Conservation (phyloP, 2,888 invertebrate species). For the Protodeltote pygarga region DNA sequence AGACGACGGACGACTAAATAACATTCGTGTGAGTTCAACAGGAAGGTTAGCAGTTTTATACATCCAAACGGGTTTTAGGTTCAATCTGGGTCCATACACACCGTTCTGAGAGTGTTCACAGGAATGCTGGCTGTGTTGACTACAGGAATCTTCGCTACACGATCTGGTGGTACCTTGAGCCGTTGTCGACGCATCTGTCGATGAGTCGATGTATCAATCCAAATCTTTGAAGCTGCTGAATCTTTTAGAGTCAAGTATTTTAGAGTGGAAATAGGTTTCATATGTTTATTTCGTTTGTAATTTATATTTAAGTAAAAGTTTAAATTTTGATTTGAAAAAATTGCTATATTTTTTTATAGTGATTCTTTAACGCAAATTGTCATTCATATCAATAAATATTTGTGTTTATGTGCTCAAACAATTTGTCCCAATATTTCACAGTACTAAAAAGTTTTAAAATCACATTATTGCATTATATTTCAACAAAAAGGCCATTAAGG, state of each 20-base stretch:
- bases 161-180: slow-evolving; percentile 58
- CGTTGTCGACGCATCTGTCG: slow-evolving; percentile 69
- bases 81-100: slow-evolving; percentile 62
- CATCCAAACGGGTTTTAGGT: slow-evolving; percentile 32
- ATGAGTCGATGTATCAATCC: slow-evolving; percentile 51
- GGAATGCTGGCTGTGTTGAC: slow-evolving; percentile 73
- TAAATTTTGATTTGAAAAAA: no score
- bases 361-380: no score
- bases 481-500: slow-evolving; percentile 39
- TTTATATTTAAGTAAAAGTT: no score
- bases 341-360: no score
- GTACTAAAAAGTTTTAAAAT: slow-evolving; percentile 14
- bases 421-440: not conserved
- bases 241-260: slow-evolving; percentile 13
- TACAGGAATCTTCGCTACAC: slow-evolving; percentile 74
- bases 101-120: slow-evolving; percentile 75
- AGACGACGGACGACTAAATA: slow-evolving; percentile 16
- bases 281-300: not conserved
- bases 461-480: slow-evolving; percentile 22
- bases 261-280: no score
- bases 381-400: no score
- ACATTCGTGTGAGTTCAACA: slow-evolving; percentile 24
- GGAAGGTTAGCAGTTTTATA: slow-evolving; percentile 27
- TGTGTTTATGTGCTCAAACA: not conserved
- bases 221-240: slow-evolving; percentile 10